Conservation (phyloP, 2,888 invertebrate genomes). For the Euspilapteryx auroguttella region DNA sequence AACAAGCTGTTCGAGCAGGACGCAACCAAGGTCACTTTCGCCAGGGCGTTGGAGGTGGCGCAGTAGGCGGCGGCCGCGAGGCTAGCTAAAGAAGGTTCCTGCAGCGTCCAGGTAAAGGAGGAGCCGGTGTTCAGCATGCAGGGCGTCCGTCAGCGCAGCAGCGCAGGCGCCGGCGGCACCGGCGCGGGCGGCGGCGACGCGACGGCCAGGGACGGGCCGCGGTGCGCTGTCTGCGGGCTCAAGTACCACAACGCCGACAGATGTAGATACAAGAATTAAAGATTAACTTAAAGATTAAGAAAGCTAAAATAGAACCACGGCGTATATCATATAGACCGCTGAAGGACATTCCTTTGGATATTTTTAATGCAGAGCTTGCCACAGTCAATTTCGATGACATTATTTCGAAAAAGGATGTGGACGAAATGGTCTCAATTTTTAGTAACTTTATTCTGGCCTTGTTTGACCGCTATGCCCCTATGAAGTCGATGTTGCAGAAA, state of each 20-base stretch:
- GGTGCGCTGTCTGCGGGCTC: slow-evolving; percentile 6
- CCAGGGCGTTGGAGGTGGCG: slow-evolving; percentile 81
- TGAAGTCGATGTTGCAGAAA: too few relatives aligned
- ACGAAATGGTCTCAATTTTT: too few relatives aligned
- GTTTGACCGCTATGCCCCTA: too few relatives aligned
- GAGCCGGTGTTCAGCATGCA: slow-evolving; percentile 31
- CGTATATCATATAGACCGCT: too few relatives aligned
- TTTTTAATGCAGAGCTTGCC: too few relatives aligned
- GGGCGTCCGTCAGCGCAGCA: slow-evolving; percentile 34
- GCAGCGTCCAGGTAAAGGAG: slow-evolving; percentile 73
- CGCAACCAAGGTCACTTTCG: slow-evolving; percentile 12
- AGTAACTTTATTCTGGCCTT: too few relatives aligned
- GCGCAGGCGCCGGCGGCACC: slow-evolving; percentile 25
- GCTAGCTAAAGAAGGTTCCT: too few relatives aligned
- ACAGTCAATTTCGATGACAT: too few relatives aligned
- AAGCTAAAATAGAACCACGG: too few relatives aligned
- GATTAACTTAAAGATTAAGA: too few relatives aligned
- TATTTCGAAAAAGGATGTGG: too few relatives aligned
- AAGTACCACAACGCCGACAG: slow-evolving; percentile 6
- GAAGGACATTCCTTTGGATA: too few relatives aligned
- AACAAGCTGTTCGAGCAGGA: slow-evolving; percentile 4
- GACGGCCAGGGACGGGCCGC: slow-evolving; percentile 4
- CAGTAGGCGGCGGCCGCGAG: slow-evolving; percentile 89
- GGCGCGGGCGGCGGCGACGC: slow-evolving; percentile 12
- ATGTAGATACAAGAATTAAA: slow-evolving; percentile 6